Evolutionary conservation across 2,888 invertebrate genomes (phyloP), one percentile per base, ranked within the genome.

Genomic region (Cantharis rufa): DNA sequence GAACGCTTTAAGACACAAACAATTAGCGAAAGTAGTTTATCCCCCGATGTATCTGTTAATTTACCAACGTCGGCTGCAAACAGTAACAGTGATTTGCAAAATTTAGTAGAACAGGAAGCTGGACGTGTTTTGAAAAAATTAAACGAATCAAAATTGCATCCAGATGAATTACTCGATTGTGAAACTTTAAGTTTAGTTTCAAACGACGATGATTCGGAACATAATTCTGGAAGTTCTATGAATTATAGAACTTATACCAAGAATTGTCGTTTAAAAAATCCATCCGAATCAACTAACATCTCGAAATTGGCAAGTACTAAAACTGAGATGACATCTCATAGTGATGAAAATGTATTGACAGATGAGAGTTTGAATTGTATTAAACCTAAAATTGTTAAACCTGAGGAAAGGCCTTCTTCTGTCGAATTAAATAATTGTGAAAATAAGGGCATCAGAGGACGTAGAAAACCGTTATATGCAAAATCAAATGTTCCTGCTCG

Each of bases 1-100:
- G 95, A 95, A 69, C 90, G 95, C 71, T 95, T 93, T 86, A 91
- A 92, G 82, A 95, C 95, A 2, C 91, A 93, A 82, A 94, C 94
- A 0, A 87, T 94, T 16, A 91, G 87, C 62, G 91, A 88, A 88
- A 82, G 85, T 3, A 90, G 83, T 63, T 90, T 91, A 1, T 90
- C 91, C 0, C 90, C 91, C 0, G 90, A 91, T 76, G 88, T 89
- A 1, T 89, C 89, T 0, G 77, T 72, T 28, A 73, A 81, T 11
- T 79, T 82, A 1, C 83, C 84, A 13, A 83, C 84, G 11, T 76
- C 83, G 4, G 72, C 77, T 10, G 79, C 27, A 21, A 80, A 78
- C 70, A 71, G 74, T 15, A 80, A 74, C 62, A 21, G 24, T 21
- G 82, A 82, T 77, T 82, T 77, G 77, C 84, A 71, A 81, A 87